Base-by-base conservation (phyloP, 2,113 vertebrate species). In the Trematocara macrostoma region DNA sequence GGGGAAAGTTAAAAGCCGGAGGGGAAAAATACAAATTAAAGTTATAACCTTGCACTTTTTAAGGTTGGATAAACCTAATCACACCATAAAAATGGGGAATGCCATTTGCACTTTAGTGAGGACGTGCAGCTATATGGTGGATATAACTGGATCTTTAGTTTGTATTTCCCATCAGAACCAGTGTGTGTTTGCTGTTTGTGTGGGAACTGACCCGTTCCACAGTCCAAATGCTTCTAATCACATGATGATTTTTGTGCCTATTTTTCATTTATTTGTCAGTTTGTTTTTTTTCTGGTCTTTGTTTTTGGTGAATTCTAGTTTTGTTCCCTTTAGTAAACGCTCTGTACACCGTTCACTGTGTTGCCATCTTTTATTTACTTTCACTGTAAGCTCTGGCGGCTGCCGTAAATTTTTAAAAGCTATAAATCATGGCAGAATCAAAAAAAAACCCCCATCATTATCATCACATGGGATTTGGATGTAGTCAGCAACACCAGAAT, bases 61-160 rank as follows among this genome's bases (percentile, higher is more conserved):
- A 49, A 74, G 42, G 69, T 47, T 74, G 42, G 69, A 74, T 47
- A 47, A 74, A 47, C 23, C 23, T 74, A 74, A 74, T 29, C 23
- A 2, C 23, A 16, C 9, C 42, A 47, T 26, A 74, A 31, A 74
- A 47, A 74, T 2, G 15, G 20, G 23, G 20, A 69, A 26, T 45
- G 20, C 0, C 35, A 4, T 11, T 20, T 5, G 11, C 64, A 23
- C 5, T 29, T 15, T 71, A 71, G 64, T 45, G 67, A 71, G 67
- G 67, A 29, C 14, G 40, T 47, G 69, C 40, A 47, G 23, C 8
- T 16, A 1, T 45, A 16, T 45, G 20, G 20, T 74, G 40, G 2
- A 47, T 47, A 29, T 74, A 7, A 74, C 7, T 74, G 69, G 9
- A 74, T 29, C 4, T 20, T 61, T 61, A 34, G 0, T 61, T 34